These are phyloP conservation scores for Bombus breviceps DNA, from an alignment of 1,140 invertebrate species.

Conservation along the genomic window DNA sequence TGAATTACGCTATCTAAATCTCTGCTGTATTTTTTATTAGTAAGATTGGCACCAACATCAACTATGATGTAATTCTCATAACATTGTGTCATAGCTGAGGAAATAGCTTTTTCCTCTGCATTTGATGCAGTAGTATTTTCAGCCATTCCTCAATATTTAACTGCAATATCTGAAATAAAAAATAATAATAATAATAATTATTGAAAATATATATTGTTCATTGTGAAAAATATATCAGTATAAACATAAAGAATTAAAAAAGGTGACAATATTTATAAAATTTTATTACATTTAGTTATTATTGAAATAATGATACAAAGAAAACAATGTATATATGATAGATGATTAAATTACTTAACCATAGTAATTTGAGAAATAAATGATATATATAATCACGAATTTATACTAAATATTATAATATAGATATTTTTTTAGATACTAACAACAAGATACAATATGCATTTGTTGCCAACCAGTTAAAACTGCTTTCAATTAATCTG, in stretches of 20 bases:
- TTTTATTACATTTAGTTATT: not conserved
- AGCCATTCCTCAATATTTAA: slow-evolving; percentile 70
- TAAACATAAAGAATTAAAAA: not conserved
- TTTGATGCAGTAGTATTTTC: slow-evolving; percentile 73
- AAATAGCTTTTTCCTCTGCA: slow-evolving; percentile 65
- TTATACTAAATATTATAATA: not conserved
- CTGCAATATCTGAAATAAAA: slow-evolving; percentile 54
- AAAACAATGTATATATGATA: not conserved
- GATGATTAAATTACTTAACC: slow-evolving; percentile 32
- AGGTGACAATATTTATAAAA: not conserved
- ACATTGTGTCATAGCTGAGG: slow-evolving; percentile 83
- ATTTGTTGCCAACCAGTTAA: slow-evolving; percentile 34
- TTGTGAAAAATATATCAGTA: not conserved
- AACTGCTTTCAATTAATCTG: slow-evolving; percentile 11
- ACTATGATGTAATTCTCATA: slow-evolving; percentile 96
- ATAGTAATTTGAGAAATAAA: not conserved
- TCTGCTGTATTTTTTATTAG: slow-evolving; percentile 96
- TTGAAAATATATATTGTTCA: not conserved
- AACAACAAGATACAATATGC: slow-evolving; percentile 35
- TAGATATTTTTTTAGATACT: slow-evolving; percentile 19
- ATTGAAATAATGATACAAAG: not conserved
- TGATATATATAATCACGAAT: not conserved
- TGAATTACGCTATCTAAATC: slow-evolving; percentile 96
- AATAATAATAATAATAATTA: slow-evolving; percentile 11
- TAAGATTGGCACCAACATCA: slow-evolving; percentile 96